These are phyloP conservation scores for Drymodes brunneopygia DNA, from an alignment of 2,113 vertebrate genomes.

Conservation along the genomic window DNA sequence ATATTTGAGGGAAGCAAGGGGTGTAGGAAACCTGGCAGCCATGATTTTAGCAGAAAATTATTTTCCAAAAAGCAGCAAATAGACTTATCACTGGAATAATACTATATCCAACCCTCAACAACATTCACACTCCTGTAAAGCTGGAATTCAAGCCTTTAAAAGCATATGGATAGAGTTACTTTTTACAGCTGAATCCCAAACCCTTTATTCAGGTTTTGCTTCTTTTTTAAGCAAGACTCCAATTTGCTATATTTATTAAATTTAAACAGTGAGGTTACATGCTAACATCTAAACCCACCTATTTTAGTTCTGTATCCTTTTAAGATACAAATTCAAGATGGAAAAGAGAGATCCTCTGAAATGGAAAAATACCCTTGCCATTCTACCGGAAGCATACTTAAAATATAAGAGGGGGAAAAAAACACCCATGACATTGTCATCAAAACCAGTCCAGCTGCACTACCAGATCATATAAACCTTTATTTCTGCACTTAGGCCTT, in stretches of 20 bases:
- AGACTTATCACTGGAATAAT: background rate
- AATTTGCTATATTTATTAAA: background rate
- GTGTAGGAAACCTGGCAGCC: background rate
- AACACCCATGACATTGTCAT: background rate
- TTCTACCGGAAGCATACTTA: background rate
- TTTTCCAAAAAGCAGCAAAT: background rate
- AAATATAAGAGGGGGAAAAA: background rate
- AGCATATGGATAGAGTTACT: fast-evolving
- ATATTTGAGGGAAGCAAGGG: background rate
- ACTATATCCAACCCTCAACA: background rate
- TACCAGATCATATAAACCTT: background rate
- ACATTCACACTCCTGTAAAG: background rate
- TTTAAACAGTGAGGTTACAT: background rate
- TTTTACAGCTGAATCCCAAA: background rate
- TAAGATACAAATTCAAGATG: background rate
- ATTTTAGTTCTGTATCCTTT: background rate
- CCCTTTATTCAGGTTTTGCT: background rate
- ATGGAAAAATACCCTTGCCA: background rate
- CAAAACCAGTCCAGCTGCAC: background rate
- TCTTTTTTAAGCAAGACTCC: background rate
- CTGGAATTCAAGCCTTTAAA: background rate
- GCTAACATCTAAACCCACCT: background rate
- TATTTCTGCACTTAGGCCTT: background rate
- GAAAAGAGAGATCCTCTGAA: background rate
- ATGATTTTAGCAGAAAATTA: background rate